Evolutionary conservation across 2,888 invertebrate species (phyloP), one percentile per base, ranked within the genome.

Genomic region (Hydropsyche betteni): DNA sequence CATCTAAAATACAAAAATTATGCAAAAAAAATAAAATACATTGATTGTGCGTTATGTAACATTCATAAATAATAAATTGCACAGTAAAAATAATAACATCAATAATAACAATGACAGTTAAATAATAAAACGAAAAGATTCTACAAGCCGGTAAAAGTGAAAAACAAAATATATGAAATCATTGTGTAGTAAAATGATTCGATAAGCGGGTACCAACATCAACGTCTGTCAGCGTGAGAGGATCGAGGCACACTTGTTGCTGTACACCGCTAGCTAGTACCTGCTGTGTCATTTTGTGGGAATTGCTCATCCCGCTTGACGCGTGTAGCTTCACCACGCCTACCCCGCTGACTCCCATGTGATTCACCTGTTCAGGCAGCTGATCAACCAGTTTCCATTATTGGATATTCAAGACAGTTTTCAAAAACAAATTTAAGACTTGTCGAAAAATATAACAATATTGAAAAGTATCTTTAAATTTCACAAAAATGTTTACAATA

Each of bases 191-290:
- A 69, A 44, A 69, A 69, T 69, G 69, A 69, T 8, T 36, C 38
- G 58, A 76, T 64, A 78, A 55, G 74, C 74, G 82, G 83, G 84
- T 87, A 87, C 90, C 87, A 91, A 92, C 92, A 89, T 92, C 92
- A 83, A 92, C 91, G 84, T 92, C 92, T 78, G 88, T 87, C 81
- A 90, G 90, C 83, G 90, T 89, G 91, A 92, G 91, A 88, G 91
- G 91, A 84, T 92, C 92, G 86, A 93, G 91, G 92, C 93, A 93
- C 87, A 93, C 92, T 89, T 92, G 92, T 83, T 81, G 81, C 80
- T 75, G 80, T 74, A 79, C 76, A 55, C 79, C 78, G 1, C 73
- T 71, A 36, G 77, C n/a, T 38, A 73, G 16, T 74, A 74, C 72
- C 69, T 76, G 77, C 72, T 77, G 78, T 33, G 58, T 71, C 75